Percentiles rank a stretch among this genome's conserved stretches.
Evolutionary conservation across 2,797 vertebrate genomes (phyloP).

Genomic region (Myotis findleyi): DNA sequence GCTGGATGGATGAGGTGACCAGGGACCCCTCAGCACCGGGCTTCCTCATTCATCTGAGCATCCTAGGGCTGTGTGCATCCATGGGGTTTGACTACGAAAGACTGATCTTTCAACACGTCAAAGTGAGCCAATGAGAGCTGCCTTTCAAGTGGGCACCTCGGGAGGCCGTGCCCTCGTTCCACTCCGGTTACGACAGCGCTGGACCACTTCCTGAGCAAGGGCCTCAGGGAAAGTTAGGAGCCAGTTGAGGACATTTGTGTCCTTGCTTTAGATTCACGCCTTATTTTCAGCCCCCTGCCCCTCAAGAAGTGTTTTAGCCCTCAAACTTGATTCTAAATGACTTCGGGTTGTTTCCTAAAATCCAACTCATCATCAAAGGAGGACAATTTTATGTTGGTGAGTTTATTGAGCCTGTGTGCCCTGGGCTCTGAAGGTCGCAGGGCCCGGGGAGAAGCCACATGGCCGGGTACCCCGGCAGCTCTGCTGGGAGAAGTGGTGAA

Average conservation of each 20-base stretch:
- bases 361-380: neutral
- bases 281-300: neutral
- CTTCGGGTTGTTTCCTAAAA: constrained; percentile 48
- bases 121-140: neutral
- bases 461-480: neutral
- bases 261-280: constrained; percentile 12
- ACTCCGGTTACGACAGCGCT: neutral
- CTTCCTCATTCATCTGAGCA: neutral
- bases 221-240: constrained; percentile 49
- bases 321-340: neutral
- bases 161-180: constrained; percentile 60
- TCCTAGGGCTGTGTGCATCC: neutral
- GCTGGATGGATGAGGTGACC: neutral
- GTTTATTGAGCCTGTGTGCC: neutral
- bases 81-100: neutral
- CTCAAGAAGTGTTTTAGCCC: neutral
- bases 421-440: neutral
- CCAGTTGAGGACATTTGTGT: constrained; percentile 47
- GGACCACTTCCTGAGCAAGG: constrained; percentile 55
- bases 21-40: neutral
- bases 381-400: neutral
- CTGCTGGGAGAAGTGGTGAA: neutral
- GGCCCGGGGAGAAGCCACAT: neutral
- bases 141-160: constrained; percentile 49
- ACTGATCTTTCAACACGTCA: neutral